phyloP scores from a whole-genome alignment of 2,888 invertebrate species.

The Sycophila texana region DNA sequence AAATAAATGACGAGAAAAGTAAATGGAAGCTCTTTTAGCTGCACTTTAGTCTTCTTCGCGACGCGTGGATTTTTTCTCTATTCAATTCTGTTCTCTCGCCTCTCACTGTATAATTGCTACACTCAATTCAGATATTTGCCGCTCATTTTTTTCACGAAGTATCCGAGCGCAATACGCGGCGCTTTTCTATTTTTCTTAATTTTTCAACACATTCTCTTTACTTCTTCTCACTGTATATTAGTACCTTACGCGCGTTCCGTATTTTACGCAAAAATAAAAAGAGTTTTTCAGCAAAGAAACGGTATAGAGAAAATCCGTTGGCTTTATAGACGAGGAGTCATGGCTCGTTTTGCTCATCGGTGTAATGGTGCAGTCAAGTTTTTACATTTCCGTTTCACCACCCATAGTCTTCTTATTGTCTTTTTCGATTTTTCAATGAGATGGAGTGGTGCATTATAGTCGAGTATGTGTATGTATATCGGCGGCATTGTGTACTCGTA shows the following conservation, averaged over 20 bases:
- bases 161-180: no score
- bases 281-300: neutral
- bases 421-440: slow-evolving; percentile 27
- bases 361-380: no score
- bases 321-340: neutral
- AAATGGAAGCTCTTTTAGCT: slow-evolving; percentile 24
- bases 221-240: neutral
- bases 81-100: slow-evolving; percentile 7
- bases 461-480: slow-evolving; percentile 37
- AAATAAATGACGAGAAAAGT: slow-evolving; percentile 20
- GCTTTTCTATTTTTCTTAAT: slow-evolving; percentile 12
- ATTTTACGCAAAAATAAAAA: neutral
- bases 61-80: slow-evolving; percentile 12
- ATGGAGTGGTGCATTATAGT: slow-evolving; percentile 29
- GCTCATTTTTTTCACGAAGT: neutral
- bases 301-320: neutral
- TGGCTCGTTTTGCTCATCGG: no score
- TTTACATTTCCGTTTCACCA: slow-evolving; percentile 8
- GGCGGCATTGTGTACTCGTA: slow-evolving; percentile 41
- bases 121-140: slow-evolving; percentile 1
- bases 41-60: neutral
- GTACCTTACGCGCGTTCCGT: neutral
- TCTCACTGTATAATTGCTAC: neutral
- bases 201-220: neutral
- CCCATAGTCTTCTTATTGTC: slow-evolving; percentile 20